phyloP scores from a whole-genome alignment of 2,797 vertebrate genomes.

The Tokudaia muenninki region DNA sequence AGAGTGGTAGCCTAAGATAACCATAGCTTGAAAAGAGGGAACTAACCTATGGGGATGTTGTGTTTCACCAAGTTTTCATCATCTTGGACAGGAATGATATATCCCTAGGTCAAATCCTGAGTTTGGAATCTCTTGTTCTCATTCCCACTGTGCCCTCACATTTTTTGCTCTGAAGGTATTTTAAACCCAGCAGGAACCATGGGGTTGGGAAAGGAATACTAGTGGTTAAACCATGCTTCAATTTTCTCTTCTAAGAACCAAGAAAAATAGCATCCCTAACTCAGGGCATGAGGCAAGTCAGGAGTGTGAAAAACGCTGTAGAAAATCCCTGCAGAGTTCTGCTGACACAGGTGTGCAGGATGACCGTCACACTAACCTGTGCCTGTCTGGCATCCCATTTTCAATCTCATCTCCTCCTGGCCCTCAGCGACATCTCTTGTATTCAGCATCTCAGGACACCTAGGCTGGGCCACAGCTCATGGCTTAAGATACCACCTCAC shows the following conservation, averaged over 20 bases:
- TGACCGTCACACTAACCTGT: neutral
- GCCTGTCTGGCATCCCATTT: neutral
- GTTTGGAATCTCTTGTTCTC: neutral
- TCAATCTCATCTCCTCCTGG: neutral
- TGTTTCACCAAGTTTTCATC: neutral
- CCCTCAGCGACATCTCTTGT: neutral
- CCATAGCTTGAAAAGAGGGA: neutral
- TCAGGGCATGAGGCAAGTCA: neutral
- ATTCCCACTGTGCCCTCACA: neutral
- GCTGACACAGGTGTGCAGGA: no score
- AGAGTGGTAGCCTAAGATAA: neutral
- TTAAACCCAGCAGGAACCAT: neutral
- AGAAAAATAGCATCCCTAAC: neutral
- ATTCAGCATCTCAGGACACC: neutral
- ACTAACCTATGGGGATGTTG: neutral
- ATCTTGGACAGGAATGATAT: neutral
- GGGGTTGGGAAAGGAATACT: neutral
- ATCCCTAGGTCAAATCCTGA: neutral
- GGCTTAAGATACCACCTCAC: neutral
- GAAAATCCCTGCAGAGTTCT: neutral
- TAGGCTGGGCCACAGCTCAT: neutral
- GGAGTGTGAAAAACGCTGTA: neutral
- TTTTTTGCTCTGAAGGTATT: neutral
- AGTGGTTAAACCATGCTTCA: neutral
- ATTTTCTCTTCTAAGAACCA: slow-evolving; percentile 6